These are phyloP conservation scores for Emydocephalus ijimae DNA, from an alignment of 2,113 vertebrate genomes.

Conservation along the genomic window DNA sequence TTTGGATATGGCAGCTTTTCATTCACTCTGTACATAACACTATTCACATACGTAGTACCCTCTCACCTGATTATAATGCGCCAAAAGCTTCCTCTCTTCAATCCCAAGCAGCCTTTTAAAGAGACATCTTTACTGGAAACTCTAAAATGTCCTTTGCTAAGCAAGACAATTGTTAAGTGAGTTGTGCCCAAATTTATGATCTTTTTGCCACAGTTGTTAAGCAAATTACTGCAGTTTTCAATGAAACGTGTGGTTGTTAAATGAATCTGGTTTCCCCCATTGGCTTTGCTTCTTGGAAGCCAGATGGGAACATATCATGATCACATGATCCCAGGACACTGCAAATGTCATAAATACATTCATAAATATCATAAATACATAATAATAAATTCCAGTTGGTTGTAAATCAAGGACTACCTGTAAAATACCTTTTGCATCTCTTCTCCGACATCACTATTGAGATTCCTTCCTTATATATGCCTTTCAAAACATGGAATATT, in stretches of 20 bases:
- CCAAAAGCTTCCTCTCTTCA: conserved; percentile 20
- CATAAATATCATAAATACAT: not conserved
- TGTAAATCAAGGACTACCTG: not conserved
- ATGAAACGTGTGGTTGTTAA: not conserved
- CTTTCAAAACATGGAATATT: conserved; percentile 16
- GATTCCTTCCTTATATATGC: not conserved
- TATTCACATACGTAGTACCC: conserved; percentile 40
- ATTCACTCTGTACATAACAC: not conserved
- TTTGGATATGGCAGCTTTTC: conserved; percentile 36
- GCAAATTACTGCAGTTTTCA: not conserved
- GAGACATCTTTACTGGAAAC: conserved; percentile 35
- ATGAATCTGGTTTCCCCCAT: not conserved
- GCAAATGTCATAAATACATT: not conserved
- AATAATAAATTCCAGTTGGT: not conserved
- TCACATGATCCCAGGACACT: not conserved
- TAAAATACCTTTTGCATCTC: not conserved
- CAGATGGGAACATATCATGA: not conserved
- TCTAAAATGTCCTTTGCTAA: not conserved
- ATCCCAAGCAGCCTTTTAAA: conserved; percentile 38
- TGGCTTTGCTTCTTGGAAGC: not conserved
- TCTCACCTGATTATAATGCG: conserved; percentile 50
- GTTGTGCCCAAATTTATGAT: not conserved
- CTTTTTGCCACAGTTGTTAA: not conserved
- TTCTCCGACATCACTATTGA: not conserved
- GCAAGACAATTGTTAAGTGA: not conserved